These are phyloP conservation scores for Manacus vitellinus DNA, from an alignment of 2,113 vertebrate species.

Conservation along the genomic window DNA sequence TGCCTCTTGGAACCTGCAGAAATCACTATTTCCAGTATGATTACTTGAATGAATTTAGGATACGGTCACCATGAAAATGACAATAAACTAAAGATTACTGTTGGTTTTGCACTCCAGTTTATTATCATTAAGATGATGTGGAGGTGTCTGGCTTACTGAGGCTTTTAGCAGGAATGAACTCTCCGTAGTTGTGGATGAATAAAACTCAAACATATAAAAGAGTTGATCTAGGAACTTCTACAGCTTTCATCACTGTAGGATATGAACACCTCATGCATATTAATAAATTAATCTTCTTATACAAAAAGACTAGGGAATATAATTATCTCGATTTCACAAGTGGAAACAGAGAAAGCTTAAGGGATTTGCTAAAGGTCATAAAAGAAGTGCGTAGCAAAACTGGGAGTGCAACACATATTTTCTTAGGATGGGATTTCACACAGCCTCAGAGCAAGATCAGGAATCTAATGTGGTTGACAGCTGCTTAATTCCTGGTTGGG, in stretches of 20 bases:
- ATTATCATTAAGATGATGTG: background rate
- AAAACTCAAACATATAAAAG: background rate
- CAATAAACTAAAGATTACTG: background rate
- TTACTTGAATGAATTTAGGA: background rate
- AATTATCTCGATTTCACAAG: background rate
- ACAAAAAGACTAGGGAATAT: background rate
- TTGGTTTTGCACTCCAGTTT: background rate
- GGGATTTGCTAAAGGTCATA: conserved; percentile 1
- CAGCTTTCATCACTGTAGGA: background rate
- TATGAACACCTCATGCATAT: background rate
- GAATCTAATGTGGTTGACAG: background rate
- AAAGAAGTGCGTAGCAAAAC: background rate
- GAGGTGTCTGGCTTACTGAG: background rate
- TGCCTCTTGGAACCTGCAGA: background rate
- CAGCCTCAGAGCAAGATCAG: background rate
- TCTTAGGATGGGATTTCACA: background rate
- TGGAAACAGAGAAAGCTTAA: background rate
- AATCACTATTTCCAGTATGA: background rate
- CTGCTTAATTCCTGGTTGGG: background rate
- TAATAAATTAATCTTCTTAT: conserved; percentile 14
- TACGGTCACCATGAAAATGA: background rate
- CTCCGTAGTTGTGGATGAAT: background rate
- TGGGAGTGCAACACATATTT: background rate
- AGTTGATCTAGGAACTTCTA: background rate
- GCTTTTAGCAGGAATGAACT: background rate